These are phyloP conservation scores for Allygus modestus DNA, from an alignment of 2,888 invertebrate species.

Conservation along the genomic window DNA sequence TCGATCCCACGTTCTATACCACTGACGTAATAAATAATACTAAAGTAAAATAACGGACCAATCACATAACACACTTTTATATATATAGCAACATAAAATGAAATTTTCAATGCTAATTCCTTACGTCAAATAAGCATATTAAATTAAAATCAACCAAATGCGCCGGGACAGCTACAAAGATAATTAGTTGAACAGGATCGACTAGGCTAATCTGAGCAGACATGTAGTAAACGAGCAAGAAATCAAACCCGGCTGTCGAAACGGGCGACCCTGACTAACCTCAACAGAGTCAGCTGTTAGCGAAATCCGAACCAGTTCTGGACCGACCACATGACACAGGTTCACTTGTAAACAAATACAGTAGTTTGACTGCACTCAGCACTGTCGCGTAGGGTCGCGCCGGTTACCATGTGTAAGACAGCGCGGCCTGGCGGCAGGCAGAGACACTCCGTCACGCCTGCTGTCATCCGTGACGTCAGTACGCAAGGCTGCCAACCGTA, in stretches of 20 bases:
- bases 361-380: slow-evolving; percentile 18
- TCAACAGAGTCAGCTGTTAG: slow-evolving; percentile 29
- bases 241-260: background rate
- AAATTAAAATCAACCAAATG: too few species aligned
- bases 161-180: background rate
- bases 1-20: too few species aligned
- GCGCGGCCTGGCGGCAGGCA: background rate
- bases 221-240: slow-evolving; percentile 3
- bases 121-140: too few species aligned
- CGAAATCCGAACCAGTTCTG: slow-evolving; percentile 15
- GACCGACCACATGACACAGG: slow-evolving; percentile 24
- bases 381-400: background rate
- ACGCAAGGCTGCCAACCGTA: background rate
- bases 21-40: too few species aligned
- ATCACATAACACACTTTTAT: too few species aligned
- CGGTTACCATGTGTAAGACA: slow-evolving; percentile 16
- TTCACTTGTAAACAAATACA: slow-evolving; percentile 46
- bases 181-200: background rate
- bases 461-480: slow-evolving; percentile 38
- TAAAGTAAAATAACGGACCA: too few species aligned
- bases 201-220: background rate
- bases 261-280: slow-evolving; percentile 1
- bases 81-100: too few species aligned
- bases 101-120: too few species aligned
- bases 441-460: slow-evolving; percentile 22